Conservation (phyloP, 2,797 vertebrate genomes). For the Pitangus sulphuratus region DNA sequence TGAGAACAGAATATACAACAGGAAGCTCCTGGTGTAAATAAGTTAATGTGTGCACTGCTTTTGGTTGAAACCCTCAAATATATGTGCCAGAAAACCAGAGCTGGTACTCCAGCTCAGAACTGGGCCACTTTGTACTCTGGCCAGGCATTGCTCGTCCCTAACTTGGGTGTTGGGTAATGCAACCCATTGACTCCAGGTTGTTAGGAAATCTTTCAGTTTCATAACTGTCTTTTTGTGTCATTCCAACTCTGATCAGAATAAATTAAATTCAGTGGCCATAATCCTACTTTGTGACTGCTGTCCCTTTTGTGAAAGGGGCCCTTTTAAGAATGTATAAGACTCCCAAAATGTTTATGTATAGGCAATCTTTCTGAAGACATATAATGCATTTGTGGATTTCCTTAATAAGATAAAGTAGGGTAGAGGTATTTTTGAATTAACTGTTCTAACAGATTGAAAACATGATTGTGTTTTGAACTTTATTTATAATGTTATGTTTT, state of each 20-base stretch:
- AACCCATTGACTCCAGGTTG: background rate
- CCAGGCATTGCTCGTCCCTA: background rate
- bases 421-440: background rate
- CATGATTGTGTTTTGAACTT: background rate
- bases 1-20: background rate
- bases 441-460: background rate
- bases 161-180: background rate
- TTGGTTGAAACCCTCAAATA: background rate
- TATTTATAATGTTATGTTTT: background rate
- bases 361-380: background rate
- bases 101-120: background rate
- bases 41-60: accelerated
- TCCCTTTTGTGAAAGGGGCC: background rate
- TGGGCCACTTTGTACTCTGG: background rate
- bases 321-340: background rate
- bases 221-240: background rate
- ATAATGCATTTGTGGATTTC: background rate
- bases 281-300: background rate
- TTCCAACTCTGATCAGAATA: background rate
- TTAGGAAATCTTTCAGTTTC: background rate
- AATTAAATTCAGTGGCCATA: background rate
- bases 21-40: background rate
- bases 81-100: background rate
- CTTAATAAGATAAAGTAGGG: background rate
- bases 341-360: background rate